Evolutionary conservation across 2,797 vertebrate species (phyloP).

Genomic region (Lagodon rhomboides): DNA sequence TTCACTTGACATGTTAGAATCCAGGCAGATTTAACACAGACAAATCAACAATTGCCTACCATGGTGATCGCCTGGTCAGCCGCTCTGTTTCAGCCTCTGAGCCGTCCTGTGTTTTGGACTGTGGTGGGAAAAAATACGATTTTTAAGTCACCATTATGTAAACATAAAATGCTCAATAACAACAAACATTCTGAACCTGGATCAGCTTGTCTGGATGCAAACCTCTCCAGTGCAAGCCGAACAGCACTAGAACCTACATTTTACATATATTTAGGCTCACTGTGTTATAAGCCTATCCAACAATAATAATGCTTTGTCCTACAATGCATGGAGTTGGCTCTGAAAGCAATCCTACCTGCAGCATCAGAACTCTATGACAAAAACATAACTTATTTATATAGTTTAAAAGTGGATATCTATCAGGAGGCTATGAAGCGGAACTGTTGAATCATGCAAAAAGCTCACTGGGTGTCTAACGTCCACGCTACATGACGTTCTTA

Average conservation of each 20-base stretch:
- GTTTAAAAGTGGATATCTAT: neutral
- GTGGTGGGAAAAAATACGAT: conserved; percentile 34
- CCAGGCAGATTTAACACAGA: neutral
- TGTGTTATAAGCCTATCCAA: neutral
- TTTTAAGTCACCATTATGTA: neutral
- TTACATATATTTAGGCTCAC: neutral
- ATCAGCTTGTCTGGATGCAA: neutral
- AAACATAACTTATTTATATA: neutral
- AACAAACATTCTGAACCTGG: neutral
- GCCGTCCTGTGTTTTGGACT: conserved; percentile 81
- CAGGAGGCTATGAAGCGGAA: neutral
- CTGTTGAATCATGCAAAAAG: neutral
- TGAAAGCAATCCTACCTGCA: neutral
- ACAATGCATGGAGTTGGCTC: neutral
- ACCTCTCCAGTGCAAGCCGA: neutral
- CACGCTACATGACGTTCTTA: conserved; percentile 72
- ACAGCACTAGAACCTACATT: neutral
- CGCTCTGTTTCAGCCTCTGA: conserved; percentile 85
- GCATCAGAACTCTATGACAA: neutral
- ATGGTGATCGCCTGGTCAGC: conserved; percentile 88
- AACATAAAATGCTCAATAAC: neutral
- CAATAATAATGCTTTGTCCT: neutral
- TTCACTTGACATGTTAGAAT: neutral
- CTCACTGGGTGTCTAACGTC: neutral
- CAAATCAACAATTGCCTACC: conserved; percentile 82